Evolutionary conservation across 1,140 invertebrate species (phyloP), one percentile per base, ranked within the genome.

Genomic region (Leptestheria dahalacensis): DNA sequence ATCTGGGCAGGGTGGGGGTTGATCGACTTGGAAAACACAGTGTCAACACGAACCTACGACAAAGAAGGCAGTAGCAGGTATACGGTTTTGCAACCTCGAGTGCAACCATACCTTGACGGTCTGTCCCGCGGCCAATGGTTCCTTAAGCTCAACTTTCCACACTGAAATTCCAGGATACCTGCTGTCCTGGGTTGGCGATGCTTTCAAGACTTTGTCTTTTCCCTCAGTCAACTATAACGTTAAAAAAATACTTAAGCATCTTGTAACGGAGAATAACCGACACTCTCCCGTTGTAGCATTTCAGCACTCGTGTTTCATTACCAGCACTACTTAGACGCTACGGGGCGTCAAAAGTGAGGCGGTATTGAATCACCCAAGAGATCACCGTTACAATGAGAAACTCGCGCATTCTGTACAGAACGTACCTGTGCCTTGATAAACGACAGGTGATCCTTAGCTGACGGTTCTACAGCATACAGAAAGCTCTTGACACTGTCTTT

Each of bases 1-100:
- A 98, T 95, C 66, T 84, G 77, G 18, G 80, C 81, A 1, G 95
- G 95, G 73, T 91, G 88, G 1, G 93, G 87, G 11, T 72, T 65
- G 3, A 96, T 71, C 25, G 81, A 76, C 68, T 91, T 85, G 0
- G 82, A 83, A 24, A 83, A 82, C 0, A 91, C 78, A 10, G 79
- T 77, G 68, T 95, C 88, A 0, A 93, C 74, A 51, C 82, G 80
- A 25, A 83, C 65, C 58, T 70, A 69, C 41, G 65, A 49, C 61
- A 29, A 52, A 46, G 18, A 33, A 21, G 18, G 20, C 23, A 18
- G 24, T 21, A 25, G 29, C 3, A 46, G 18, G 47, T 18, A 46
- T 9, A 55, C 24, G n/a, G 49, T 18, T 2, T 54, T 1, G 15
- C 20, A 23, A 15, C 54, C 20, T 48, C 9, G n/a, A n/a, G n/a